phyloP scores from a whole-genome alignment of 2,113 vertebrate species.

The Sinosuthora webbiana region DNA sequence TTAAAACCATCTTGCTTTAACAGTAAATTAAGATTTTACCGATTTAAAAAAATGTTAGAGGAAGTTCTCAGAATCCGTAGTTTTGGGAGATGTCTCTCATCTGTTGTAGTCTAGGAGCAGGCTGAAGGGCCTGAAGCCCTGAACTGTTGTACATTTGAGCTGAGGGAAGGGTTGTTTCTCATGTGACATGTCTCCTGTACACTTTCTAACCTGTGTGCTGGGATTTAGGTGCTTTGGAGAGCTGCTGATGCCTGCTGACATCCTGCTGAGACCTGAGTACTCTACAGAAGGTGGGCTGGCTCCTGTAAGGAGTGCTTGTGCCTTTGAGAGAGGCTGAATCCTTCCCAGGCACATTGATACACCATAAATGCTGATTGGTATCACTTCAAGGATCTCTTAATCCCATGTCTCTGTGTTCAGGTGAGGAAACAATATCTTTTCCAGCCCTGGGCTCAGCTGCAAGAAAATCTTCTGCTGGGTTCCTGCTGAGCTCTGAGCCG shows the following conservation, averaged over 20 bases:
- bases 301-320: neutral
- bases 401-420: neutral
- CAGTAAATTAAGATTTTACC: neutral
- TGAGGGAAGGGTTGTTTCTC: neutral
- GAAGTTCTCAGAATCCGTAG: neutral
- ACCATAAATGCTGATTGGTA: neutral
- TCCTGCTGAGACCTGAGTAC: neutral
- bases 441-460: neutral
- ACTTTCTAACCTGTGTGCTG: neutral
- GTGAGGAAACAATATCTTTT: neutral
- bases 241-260: neutral
- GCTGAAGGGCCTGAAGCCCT: neutral
- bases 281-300: neutral
- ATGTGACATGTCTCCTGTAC: neutral
- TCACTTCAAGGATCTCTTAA: neutral
- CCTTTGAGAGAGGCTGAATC: neutral
- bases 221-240: neutral
- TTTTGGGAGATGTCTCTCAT: neutral
- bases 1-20: neutral
- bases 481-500: neutral
- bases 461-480: accelerated
- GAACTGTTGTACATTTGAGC: neutral
- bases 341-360: neutral
- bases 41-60: neutral
- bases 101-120: neutral